phyloP scores from a whole-genome alignment of 1,140 invertebrate species.

The Hylaeus anthracinus region DNA sequence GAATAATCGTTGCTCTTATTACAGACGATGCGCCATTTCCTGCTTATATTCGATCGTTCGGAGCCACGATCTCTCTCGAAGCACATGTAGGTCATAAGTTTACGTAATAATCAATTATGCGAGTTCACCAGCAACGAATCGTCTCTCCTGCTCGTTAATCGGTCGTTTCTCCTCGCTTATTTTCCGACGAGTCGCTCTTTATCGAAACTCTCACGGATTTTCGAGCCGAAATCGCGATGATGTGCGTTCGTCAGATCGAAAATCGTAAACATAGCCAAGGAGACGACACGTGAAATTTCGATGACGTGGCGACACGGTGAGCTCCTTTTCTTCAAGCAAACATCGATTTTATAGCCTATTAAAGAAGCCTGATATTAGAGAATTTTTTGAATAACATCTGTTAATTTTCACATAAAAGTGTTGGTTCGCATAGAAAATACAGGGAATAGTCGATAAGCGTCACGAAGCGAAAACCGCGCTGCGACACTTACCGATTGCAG shows the following conservation, averaged over 20 bases:
- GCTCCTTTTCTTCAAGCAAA: no score
- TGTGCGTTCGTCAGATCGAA: neutral
- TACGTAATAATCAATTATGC: slow-evolving; percentile 38
- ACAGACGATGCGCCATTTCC: slow-evolving; percentile 29
- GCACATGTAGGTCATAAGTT: neutral
- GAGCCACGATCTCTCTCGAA: neutral
- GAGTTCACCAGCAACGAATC: neutral
- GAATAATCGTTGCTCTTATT: slow-evolving; percentile 33
- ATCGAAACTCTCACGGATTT: neutral
- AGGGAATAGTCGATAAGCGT: no score
- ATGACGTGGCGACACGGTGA: no score
- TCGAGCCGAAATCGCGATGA: neutral
- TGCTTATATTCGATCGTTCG: neutral
- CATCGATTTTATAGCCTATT: no score
- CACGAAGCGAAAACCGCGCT: no score
- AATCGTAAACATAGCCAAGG: neutral
- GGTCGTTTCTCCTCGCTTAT: neutral
- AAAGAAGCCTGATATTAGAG: no score
- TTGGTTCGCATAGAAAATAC: no score
- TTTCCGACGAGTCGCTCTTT: neutral
- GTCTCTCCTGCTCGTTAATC: neutral
- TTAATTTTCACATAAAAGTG: no score
- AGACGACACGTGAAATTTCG: neutral
- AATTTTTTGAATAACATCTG: no score
- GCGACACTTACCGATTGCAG: no score